Evolutionary conservation across 2,113 vertebrate genomes (phyloP).

Genomic region (Passer montanus): DNA sequence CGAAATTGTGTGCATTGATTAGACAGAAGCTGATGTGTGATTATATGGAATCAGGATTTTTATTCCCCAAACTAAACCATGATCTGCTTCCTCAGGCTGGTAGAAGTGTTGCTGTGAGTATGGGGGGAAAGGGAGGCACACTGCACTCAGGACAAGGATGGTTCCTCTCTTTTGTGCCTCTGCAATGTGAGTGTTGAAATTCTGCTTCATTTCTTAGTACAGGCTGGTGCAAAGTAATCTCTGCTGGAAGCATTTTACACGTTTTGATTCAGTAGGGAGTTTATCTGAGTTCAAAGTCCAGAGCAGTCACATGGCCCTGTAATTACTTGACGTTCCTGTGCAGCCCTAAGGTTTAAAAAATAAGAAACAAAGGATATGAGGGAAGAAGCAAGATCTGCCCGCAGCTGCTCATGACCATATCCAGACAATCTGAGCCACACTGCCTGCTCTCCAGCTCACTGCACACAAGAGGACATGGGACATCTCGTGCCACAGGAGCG

Average conservation of each 20-base stretch:
- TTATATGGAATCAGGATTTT: background rate
- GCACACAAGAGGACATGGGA: background rate
- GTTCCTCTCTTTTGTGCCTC: background rate
- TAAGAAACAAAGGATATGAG: background rate
- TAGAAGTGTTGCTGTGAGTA: background rate
- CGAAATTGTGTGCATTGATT: background rate
- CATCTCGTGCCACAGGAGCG: fast-evolving
- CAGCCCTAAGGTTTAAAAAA: background rate
- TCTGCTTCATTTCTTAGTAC: constrained; percentile 34
- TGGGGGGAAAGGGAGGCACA: background rate
- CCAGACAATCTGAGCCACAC: background rate
- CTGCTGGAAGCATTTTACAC: constrained; percentile 46
- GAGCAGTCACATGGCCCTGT: constrained; percentile 13
- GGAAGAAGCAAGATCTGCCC: background rate
- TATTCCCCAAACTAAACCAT: background rate
- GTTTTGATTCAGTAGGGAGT: constrained; percentile 53
- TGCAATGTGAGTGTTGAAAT: constrained; percentile 21
- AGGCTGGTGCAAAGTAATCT: constrained; percentile 44
- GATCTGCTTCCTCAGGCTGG: background rate
- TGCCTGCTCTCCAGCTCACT: background rate
- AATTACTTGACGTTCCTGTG: background rate
- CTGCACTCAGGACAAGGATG: background rate
- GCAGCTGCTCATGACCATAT: background rate
- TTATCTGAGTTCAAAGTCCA: constrained; percentile 65
- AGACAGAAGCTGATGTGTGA: background rate